Conservation (phyloP, 2,113 vertebrate species). For the Myodes glareolus region DNA sequence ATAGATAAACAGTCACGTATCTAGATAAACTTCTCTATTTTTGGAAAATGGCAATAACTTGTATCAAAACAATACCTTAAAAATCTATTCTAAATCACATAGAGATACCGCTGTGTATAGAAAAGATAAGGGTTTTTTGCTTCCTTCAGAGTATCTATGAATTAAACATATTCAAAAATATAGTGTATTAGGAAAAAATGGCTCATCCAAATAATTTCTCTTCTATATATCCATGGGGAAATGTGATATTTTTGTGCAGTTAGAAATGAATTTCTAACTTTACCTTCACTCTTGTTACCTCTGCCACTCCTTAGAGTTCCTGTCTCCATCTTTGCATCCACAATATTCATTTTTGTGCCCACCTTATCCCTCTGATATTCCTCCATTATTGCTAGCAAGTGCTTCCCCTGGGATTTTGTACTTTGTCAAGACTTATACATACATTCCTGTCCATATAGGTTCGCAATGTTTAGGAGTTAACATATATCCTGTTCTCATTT, state of each 20-base stretch:
- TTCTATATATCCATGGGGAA: background rate
- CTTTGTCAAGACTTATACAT: background rate
- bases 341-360: background rate
- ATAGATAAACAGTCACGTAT: background rate
- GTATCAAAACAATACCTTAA: background rate
- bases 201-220: background rate
- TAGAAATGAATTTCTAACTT: background rate
- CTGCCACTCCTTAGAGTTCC: background rate
- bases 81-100: background rate
- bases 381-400: background rate
- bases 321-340: background rate
- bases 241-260: background rate
- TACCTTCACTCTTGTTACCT: background rate
- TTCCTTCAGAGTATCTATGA: background rate
- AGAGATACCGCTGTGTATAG: background rate
- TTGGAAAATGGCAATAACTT: constrained; percentile 37
- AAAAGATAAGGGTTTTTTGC: background rate
- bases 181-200: background rate
- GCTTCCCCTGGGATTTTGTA: background rate
- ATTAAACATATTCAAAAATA: background rate
- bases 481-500: background rate
- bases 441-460: background rate
- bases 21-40: background rate
- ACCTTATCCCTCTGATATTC: background rate
- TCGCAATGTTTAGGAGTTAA: background rate